Percentiles rank a stretch among this genome's conserved stretches.
Conservation (phyloP, 2,888 invertebrate species). For the Perizoma affinitatum region DNA sequence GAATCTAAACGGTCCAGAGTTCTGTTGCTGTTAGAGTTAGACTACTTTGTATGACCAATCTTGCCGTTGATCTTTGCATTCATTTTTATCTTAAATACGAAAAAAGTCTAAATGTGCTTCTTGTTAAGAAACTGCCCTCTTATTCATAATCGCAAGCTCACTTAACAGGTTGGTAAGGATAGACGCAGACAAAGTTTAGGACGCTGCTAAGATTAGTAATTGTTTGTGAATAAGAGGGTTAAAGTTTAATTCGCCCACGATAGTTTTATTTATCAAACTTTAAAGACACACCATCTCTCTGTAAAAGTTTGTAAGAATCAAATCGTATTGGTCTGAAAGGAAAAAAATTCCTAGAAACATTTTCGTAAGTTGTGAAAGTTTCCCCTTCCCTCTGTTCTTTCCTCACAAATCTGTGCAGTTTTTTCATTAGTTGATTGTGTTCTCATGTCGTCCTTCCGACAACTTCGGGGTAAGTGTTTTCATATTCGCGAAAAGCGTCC, state of each 20-base stretch:
- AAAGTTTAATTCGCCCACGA: not conserved
- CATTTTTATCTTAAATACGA: too few relatives aligned
- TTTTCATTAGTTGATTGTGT: constrained; percentile 53
- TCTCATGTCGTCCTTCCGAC: constrained; percentile 26
- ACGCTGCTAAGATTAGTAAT: too few relatives aligned
- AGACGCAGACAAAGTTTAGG: too few relatives aligned
- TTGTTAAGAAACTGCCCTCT: too few relatives aligned
- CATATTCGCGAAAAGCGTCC: constrained; percentile 3
- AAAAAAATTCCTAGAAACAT: constrained; percentile 7
- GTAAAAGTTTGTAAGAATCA: constrained; percentile 22
- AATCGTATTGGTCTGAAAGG: constrained; percentile 19
- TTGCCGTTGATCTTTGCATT: too few relatives aligned
- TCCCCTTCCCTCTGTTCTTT: not conserved
- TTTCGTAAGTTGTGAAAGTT: constrained; percentile 21
- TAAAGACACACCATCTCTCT: constrained; percentile 3
- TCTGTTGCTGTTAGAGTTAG: not conserved
- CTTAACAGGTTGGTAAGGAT: too few relatives aligned
- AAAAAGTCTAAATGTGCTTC: too few relatives aligned
- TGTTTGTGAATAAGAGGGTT: too few relatives aligned
- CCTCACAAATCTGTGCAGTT: constrained; percentile 25
- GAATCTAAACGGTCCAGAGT: not conserved
- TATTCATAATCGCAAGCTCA: too few relatives aligned
- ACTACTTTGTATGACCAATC: too few relatives aligned
- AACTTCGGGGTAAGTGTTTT: constrained; percentile 17
- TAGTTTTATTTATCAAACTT: constrained; percentile 14